phyloP scores from a whole-genome alignment of 2,888 invertebrate species.

The Notodonta dromedarius region DNA sequence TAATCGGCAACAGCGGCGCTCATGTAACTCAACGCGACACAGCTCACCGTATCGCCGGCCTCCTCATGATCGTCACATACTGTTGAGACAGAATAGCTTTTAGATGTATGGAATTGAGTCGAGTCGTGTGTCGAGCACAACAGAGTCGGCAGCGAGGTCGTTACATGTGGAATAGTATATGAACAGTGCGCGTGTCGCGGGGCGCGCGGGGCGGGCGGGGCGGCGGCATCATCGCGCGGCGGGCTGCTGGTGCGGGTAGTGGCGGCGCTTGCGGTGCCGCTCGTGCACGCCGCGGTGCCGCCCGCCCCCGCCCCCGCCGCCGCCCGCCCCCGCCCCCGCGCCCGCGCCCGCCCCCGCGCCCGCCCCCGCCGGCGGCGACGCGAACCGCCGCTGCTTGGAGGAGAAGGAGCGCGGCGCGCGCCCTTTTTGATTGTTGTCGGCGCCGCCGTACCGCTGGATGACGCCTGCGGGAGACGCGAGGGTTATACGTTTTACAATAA shows the following conservation, averaged over 20 bases:
- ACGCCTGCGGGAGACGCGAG: constrained; percentile 51
- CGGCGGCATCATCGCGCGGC: neutral
- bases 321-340: neutral
- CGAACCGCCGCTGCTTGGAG: constrained; percentile 58
- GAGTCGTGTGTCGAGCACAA: no score
- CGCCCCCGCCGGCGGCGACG: constrained; percentile 31
- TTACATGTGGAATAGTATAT: no score
- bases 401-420: constrained; percentile 50
- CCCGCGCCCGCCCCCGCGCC: constrained; percentile 1
- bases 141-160: no score
- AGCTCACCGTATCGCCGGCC: no score
- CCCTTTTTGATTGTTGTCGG: constrained; percentile 24
- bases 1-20: no score
- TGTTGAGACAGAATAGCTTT: no score
- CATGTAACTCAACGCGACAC: no score
- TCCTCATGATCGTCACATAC: no score
- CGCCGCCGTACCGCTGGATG: constrained; percentile 62
- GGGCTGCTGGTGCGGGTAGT: neutral
- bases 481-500: no score
- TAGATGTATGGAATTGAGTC: no score
- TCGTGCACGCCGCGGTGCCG: neutral
- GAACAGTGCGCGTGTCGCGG: no score
- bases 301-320: neutral
- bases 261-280: neutral
- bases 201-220: neutral